Evolutionary conservation across 2,797 vertebrate species (phyloP), one percentile per base, ranked within the genome.

Genomic region (Rhadinocentrus ornatus): DNA sequence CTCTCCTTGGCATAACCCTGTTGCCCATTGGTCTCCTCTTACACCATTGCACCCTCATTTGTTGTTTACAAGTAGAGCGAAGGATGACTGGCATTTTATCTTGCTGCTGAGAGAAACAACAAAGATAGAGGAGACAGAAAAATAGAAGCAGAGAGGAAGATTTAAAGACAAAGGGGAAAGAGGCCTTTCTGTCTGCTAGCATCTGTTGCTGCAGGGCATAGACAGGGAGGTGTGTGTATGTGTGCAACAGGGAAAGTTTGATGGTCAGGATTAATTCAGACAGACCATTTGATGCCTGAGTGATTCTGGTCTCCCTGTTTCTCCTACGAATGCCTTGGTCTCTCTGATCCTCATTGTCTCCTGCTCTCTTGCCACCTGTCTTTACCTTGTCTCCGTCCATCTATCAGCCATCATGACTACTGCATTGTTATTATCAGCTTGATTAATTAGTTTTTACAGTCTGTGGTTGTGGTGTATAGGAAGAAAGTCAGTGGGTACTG

Each of bases 71-170:
- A 90, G 83, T 32, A 58, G 74, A 87, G 78, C 78, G 62, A 81
- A 69, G 80, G 84, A 91, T 89, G 85, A 89, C 82, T 89, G 89
- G 73, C 86, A 77, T 90, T 91, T 93, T 89, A 82, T 83, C 88
- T 83, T 29, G 71, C 74, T 65, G 82, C 71, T 29, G 65, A 86
- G 77, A 83, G 57, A 50, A 75, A 78, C 76, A 69, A 79, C 79
- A 86, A 69, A 85, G 86, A 85, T 74, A 84, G 68, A 76, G 54
- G 64, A 84, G 78, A 83, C 65, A 62, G 78, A 82, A 83, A 88
- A 84, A 76, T 61, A 74, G 76, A 84, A 75, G 2, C 22, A 44
- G 67, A 59, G 70, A 57, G 55, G 54, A 56, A 55, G 74, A 75
- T 81, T 78, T 62, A 88, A 85, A 84, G 84, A 82, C 12, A 29